phyloP scores from a whole-genome alignment of 2,888 invertebrate species.

The Hypselothyrea guttata region DNA sequence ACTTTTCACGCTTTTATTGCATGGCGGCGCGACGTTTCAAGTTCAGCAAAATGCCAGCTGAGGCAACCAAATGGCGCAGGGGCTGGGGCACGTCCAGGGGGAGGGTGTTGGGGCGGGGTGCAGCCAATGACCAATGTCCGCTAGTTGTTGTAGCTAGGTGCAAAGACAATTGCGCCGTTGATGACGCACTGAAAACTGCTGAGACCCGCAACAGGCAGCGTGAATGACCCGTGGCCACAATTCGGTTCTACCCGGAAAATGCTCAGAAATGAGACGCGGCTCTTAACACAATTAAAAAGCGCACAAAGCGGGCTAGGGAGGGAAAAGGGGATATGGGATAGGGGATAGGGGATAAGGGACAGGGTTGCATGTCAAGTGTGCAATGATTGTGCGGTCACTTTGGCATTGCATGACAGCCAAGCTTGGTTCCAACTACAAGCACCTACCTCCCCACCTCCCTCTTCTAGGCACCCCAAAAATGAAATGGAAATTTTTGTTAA shows the following conservation, averaged over 20 bases:
- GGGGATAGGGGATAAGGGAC: no score
- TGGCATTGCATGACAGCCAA: slow-evolving; percentile 2
- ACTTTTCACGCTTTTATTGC: slow-evolving; percentile 61
- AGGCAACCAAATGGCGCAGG: neutral
- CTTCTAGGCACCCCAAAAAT: slow-evolving; percentile 7
- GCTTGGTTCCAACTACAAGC: neutral
- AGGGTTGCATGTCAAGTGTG: slow-evolving; percentile 9
- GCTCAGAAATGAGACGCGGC: neutral
- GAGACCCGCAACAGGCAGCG: slow-evolving; percentile 37
- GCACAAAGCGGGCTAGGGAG: slow-evolving; percentile 6
- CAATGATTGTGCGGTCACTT: slow-evolving; percentile 39
- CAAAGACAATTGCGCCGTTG: slow-evolving; percentile 62
- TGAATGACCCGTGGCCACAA: slow-evolving; percentile 35
- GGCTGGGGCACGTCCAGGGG: neutral
- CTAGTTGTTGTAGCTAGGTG: slow-evolving; percentile 12
- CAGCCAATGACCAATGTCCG: slow-evolving; percentile 65
- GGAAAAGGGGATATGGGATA: neutral
- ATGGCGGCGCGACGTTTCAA: slow-evolving; percentile 63
- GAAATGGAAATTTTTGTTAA: slow-evolving; percentile 33
- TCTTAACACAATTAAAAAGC: slow-evolving; percentile 40
- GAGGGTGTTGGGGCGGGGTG: neutral
- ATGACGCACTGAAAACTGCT: slow-evolving; percentile 57
- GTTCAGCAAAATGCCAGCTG: slow-evolving; percentile 55
- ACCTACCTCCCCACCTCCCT: neutral
- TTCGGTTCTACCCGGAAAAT: slow-evolving; percentile 11